Base-by-base conservation (phyloP, 1,140 invertebrate species). In the Mylabris phalerata region DNA sequence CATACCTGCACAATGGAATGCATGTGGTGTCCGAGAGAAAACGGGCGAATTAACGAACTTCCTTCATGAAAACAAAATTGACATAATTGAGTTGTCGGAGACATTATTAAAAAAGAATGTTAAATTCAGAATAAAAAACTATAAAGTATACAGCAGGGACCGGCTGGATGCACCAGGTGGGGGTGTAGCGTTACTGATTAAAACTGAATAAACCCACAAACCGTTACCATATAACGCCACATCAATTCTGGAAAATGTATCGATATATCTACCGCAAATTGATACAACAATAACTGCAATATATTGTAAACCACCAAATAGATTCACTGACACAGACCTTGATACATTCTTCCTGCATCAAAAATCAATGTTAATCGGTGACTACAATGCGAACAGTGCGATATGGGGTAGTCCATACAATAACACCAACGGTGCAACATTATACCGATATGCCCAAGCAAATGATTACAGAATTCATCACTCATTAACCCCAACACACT, bases 111-210 rank as follows among this genome's bases (percentile, higher is more conserved):
- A 13, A 13, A 13, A 13, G 13, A 13, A 13, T 13, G 19, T 47
- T 13, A 55, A 46, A 27, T 26, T 55, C 11, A 46, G 27, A 32
- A 47, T 55, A 9, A 45, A 24, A 46, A 46, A 46, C n/a, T 55
- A 46, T 11, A 54, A 11, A 9, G 19, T 48, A 5, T 10, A 19
- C 3, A 2, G 46, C 3, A 48, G 25, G 24, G 4, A 48, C 10
- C 13, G 24, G 10, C n/a, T 48, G 25, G 13, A 13, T 13, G 13
- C 13, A 13, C 13, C 13, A 13, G 13, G 13, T 13, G 13, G 13
- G 13, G 13, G 13, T 13, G 13, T 13, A 13, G 13, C 13, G 13
- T 13, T 13, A 13, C 13, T 13, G 13, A 13, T 13, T 13, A 13
- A 13, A 13, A 13, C 13, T 13, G 13, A 13, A 13, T 0, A 0